Base-by-base conservation (phyloP, 2,797 vertebrate genomes). In the Tarsius wallacei region DNA sequence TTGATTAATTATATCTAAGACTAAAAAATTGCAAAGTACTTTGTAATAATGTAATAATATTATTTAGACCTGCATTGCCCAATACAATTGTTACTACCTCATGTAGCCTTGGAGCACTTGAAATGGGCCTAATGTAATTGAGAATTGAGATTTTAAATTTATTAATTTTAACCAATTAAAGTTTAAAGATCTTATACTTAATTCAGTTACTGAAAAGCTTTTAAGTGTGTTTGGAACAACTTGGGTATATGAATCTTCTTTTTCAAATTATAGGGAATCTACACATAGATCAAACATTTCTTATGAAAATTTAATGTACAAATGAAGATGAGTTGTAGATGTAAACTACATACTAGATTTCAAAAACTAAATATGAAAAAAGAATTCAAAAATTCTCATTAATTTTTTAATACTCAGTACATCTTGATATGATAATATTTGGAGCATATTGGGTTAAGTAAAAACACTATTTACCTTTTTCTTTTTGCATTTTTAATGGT, bases 401-500 rank as follows among this genome's bases (percentile, higher is more conserved):
- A 51, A n/a, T 10, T 87, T 97, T 81, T 76, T 64, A 17, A 66
- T 5, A 91, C 63, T 78, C n/a, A 77, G 0, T 82, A 51, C 5
- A 82, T 96, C 68, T 93, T 81, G 16, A 84, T 97, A 95, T 96
- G 83, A 73, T 91, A 49, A 55, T 90, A 93, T 78, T 85, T 95
- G 86, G 51, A 28, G 84, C 12, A 8, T 84, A 77, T 24, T 80
- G 2, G 9, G 7, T 71, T 94, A 91, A 93, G 81, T 85, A 55
- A 90, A 88, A 82, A 64, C 36, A 26, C 55, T 51, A 68, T 86
- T 42, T 47, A 36, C 7, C 9, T 47, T 90, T 88, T 81, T 12
- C 24, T 77, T 63, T 24, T 76, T 21, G 53, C 28, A 71, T 89
- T 90, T 91, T 87, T 59, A 94, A 64, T 88, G 26, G 76, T 93